These are phyloP conservation scores for Oryctes rhinoceros DNA, from an alignment of 1,140 invertebrate species.

Conservation along the genomic window DNA sequence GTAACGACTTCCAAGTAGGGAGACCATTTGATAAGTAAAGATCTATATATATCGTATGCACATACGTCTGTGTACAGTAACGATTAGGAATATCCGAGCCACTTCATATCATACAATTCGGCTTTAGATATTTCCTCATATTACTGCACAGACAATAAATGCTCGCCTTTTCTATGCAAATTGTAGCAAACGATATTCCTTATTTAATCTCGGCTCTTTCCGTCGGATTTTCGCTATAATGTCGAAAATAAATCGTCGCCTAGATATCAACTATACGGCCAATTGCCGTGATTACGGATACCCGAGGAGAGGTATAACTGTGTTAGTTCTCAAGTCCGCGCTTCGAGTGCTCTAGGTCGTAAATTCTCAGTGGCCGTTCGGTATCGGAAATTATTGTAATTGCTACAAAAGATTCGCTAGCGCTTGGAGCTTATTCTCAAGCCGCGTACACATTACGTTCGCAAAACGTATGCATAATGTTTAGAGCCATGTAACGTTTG, in stretches of 20 bases:
- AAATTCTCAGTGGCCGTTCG: background rate
- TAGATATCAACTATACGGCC: background rate
- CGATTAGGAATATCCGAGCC: no score
- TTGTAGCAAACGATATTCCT: no score
- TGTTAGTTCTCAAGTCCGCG: background rate
- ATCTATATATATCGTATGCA: no score
- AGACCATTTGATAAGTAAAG: background rate
- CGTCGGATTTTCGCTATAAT: background rate
- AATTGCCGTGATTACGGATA: background rate
- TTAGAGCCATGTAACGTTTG: no score
- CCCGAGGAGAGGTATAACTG: constrained; percentile 1
- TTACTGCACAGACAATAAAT: no score
- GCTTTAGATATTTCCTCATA: no score
- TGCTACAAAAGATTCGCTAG: background rate
- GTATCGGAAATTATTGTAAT: constrained; percentile 7
- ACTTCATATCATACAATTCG: no score
- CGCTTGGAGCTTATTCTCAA: background rate
- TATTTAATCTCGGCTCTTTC: no score
- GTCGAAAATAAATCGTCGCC: background rate
- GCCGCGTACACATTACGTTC: no score
- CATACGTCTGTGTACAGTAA: no score
- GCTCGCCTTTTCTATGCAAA: no score
- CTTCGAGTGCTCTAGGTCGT: background rate
- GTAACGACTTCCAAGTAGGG: background rate
- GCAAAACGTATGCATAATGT: no score